Percentiles rank a stretch among this genome's conserved stretches.
phyloP scores from a whole-genome alignment of 2,797 vertebrate species.

The Nothura maculosa region DNA sequence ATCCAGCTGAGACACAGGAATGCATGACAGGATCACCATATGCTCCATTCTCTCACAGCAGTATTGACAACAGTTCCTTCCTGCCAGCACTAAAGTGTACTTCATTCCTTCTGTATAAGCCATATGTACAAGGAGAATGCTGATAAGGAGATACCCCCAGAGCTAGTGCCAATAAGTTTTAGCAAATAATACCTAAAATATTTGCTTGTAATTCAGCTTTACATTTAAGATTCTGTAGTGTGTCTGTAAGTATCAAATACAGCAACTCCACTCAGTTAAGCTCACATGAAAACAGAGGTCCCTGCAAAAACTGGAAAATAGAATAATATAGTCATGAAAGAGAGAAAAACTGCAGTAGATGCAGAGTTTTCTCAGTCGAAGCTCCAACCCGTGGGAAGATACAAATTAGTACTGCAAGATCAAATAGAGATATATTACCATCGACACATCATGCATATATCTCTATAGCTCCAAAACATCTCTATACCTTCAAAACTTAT shows the following conservation, averaged over 20 bases:
- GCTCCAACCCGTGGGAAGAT: not conserved
- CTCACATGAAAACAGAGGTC: not conserved
- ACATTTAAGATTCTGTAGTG: not conserved
- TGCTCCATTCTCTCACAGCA: conserved; percentile 14
- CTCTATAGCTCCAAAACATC: not conserved
- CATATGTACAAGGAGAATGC: not conserved
- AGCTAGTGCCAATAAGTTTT: not conserved
- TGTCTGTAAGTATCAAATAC: not conserved
- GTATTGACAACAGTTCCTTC: conserved; percentile 40
- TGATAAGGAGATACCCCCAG: conserved; percentile 1
- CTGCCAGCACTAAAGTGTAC: conserved; percentile 21
- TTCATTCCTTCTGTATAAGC: conserved; percentile 16
- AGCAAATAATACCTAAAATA: not conserved
- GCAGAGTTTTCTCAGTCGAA: not conserved
- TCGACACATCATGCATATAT: not conserved
- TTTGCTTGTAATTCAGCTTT: not conserved
- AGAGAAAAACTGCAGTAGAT: not conserved
- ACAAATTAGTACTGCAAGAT: not conserved
- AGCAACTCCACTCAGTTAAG: not conserved
- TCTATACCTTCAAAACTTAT: not conserved
- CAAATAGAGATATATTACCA: not conserved
- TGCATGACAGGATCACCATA: conserved; percentile 53
- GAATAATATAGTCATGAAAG: not conserved
- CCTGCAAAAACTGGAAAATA: not conserved
- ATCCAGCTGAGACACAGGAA: conserved; percentile 49